Evolutionary conservation across 1,140 invertebrate genomes (phyloP), one percentile per base, ranked within the genome.

Genomic region (Asbolus verrucosus): DNA sequence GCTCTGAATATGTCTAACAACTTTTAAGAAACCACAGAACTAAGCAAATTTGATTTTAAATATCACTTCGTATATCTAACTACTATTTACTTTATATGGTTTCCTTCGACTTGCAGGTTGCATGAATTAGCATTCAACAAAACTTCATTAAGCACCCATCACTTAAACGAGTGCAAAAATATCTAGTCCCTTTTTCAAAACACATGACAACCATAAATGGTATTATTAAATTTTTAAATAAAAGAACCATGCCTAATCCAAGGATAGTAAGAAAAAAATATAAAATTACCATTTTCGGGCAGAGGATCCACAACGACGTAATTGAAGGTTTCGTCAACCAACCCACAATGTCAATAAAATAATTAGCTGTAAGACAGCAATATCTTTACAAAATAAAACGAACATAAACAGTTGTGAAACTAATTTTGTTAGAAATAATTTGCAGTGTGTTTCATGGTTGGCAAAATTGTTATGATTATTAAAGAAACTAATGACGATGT

Each of bases 161-260:
- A 54, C 19, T 54, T 54, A 54, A 54, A 54, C 27, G 46, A 11
- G 46, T 54, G 46, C 46, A 31, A 30, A 54, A 54, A 24, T 54
- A 11, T n/a, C n/a, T 54, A 46, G 41, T 19, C 14, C 14, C 9
- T 46, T 46, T 16, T 46, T 18, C n/a, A 27, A 27, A 27, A 24
- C 46, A 54, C 19, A 54, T 36, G 33, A n/a, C 11, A n/a, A 5
- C 5, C 19, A 27, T 54, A 24, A 9, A 21, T 13, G n/a, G 21
- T 54, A 8, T 54, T 21, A 54, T 54, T 54, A 54, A 19, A 54
- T 54, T 54, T 54, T 54, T 54, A 54, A 13, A 54, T 54, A 54
- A 54, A 6, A 54, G 46, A 54, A 54, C n/a, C n/a, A 54, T 27
- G 3, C 33, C 13, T 54, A 14, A 27, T 21, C 46, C 27, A 13